These are phyloP conservation scores for Tylochromis polylepis DNA, from an alignment of 2,113 vertebrate genomes.

Conservation along the genomic window DNA sequence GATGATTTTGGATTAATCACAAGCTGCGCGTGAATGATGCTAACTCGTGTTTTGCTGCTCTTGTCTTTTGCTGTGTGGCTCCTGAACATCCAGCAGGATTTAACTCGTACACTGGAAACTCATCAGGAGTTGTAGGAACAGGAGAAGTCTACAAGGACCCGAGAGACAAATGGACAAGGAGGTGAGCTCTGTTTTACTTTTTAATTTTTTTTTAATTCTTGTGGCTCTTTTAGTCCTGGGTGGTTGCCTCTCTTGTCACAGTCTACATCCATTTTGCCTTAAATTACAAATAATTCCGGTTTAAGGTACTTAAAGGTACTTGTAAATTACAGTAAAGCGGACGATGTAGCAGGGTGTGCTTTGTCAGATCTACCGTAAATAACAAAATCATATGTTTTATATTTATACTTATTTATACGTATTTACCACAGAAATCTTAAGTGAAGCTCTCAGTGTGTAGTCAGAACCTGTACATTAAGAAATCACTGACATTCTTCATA, in stretches of 20 bases:
- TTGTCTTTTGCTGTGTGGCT: constrained; percentile 13
- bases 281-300: not conserved
- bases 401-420: not conserved
- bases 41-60: constrained; percentile 29
- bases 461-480: not conserved
- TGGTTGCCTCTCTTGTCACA: not conserved
- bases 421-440: not conserved
- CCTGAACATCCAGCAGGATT: constrained; percentile 78
- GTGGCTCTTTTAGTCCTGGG: not conserved
- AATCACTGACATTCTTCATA: not conserved
- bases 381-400: not conserved
- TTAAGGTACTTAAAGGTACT: not conserved
- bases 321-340: too few species aligned
- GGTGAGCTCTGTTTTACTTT: constrained; percentile 66
- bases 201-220: accelerated
- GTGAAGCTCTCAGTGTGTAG: not conserved
- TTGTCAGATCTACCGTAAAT: too few species aligned
- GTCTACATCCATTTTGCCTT: not conserved
- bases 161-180: constrained; percentile 84
- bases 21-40: not conserved
- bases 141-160: constrained; percentile 84
- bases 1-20: not conserved
- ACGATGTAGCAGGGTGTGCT: too few species aligned
- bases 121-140: constrained; percentile 78
- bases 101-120: constrained; percentile 86